Evolutionary conservation across 2,113 vertebrate species (phyloP).

Genomic region (Oenanthe oenanthe): DNA sequence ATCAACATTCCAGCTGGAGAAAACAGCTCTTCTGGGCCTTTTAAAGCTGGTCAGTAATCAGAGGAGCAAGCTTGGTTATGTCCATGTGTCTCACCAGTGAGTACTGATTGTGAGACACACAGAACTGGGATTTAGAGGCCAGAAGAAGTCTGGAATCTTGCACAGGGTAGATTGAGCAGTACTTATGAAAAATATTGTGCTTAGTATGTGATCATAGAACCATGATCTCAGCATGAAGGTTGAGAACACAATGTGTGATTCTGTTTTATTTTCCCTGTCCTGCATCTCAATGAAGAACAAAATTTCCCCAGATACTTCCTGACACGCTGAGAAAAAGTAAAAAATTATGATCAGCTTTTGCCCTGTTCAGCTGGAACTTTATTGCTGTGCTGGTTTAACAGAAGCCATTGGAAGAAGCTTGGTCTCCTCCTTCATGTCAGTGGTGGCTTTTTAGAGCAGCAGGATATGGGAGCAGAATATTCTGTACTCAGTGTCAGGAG

Average conservation of each 20-base stretch:
- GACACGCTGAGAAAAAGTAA: background rate
- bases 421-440: background rate
- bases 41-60: slow-evolving; percentile 11
- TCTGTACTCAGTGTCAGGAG: background rate
- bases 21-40: background rate
- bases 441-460: background rate
- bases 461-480: background rate
- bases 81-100: background rate
- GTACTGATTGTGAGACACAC: background rate
- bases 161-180: background rate
- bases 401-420: background rate
- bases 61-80: background rate
- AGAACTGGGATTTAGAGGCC: background rate
- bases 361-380: background rate
- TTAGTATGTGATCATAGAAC: background rate
- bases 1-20: background rate
- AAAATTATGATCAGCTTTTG: background rate
- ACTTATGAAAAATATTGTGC: background rate
- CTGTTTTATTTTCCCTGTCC: background rate
- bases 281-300: background rate
- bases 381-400: background rate
- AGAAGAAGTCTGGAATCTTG: background rate
- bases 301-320: background rate
- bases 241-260: background rate
- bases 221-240: background rate